phyloP scores from a whole-genome alignment of 2,888 invertebrate species.

The Drosophila lacicola region DNA sequence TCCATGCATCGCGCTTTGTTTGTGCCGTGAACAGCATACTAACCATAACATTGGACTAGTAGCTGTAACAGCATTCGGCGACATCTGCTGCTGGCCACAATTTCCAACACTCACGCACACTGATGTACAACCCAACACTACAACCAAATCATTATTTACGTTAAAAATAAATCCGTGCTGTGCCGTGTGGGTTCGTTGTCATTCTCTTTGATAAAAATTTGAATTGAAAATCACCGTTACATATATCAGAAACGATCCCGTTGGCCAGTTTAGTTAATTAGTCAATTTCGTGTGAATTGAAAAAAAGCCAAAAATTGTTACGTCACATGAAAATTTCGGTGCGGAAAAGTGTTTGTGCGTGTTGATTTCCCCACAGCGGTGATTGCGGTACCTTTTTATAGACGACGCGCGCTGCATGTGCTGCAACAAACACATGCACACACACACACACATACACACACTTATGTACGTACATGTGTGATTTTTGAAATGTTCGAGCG shows the following conservation, averaged over 20 bases:
- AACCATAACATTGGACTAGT: neutral
- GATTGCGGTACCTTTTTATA: constrained; percentile 35
- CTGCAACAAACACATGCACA: constrained; percentile 16
- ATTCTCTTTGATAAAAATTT: constrained; percentile 24
- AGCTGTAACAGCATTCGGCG: constrained; percentile 17
- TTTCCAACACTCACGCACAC: constrained; percentile 29
- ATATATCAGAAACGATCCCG: constrained; percentile 13
- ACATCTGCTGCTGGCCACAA: constrained; percentile 4
- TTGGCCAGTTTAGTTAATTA: constrained; percentile 12
- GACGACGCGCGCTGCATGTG: constrained; percentile 41
- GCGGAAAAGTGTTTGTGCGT: constrained; percentile 39
- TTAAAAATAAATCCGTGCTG: constrained; percentile 53
- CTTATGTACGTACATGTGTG: constrained; percentile 5
- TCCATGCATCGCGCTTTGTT: neutral
- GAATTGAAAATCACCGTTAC: constrained; percentile 44
- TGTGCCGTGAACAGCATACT: constrained; percentile 3
- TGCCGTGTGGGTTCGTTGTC: constrained; percentile 38
- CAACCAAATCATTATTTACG: constrained; percentile 55
- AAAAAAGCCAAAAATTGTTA: constrained; percentile 47
- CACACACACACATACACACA: neutral
- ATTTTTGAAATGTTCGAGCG: neutral
- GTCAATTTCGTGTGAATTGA: constrained; percentile 3
- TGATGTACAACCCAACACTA: constrained; percentile 36
- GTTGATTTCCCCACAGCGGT: constrained; percentile 18
- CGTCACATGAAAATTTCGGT: constrained; percentile 57